Percentiles rank a stretch among this genome's conserved stretches.
Evolutionary conservation across 2,797 vertebrate genomes (phyloP).

Genomic region (Hafferia zeledoni): DNA sequence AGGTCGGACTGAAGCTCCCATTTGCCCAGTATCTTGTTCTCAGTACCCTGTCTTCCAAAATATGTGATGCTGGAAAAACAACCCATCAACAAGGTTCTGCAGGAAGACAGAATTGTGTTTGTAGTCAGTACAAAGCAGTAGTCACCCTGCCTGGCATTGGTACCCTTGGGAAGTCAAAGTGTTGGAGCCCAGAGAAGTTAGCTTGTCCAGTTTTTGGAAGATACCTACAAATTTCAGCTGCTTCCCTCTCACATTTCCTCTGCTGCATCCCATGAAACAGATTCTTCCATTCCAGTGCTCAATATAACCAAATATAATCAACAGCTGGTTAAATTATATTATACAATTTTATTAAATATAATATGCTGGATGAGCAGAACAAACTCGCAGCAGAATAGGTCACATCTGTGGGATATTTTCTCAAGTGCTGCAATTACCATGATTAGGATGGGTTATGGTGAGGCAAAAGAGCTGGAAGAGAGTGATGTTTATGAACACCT

Average conservation of each 20-base stretch:
- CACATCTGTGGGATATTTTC: neutral
- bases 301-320: neutral
- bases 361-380: neutral
- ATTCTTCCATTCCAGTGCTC: neutral
- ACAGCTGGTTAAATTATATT: neutral
- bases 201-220: neutral
- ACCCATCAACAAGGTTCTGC: neutral
- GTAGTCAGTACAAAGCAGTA: neutral
- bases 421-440: neutral
- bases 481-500: neutral
- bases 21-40: neutral
- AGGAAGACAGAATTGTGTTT: neutral
- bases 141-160: neutral
- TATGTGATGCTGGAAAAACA: neutral
- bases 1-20: neutral
- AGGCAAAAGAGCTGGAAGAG: neutral
- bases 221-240: neutral
- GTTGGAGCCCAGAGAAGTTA: neutral
- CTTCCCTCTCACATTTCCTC: neutral
- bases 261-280: neutral
- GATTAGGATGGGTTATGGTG: neutral
- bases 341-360: neutral
- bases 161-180: neutral
- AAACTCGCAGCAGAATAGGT: neutral
- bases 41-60: neutral